Conservation (phyloP, 2,888 invertebrate species). For the Drosophila parthenogenetica region DNA sequence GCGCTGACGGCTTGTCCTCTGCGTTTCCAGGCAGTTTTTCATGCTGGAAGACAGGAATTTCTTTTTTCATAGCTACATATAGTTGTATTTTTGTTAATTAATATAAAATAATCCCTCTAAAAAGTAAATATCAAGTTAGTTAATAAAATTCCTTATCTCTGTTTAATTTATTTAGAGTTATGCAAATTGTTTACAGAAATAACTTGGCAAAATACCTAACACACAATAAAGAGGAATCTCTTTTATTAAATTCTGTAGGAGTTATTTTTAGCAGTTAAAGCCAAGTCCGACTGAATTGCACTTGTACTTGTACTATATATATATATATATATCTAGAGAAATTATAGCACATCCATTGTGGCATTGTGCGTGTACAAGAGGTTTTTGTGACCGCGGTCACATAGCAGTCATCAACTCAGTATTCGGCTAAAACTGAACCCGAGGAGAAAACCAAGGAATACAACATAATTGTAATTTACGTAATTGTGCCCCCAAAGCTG, state of each 20-base stretch:
- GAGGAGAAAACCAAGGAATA: slow-evolving; percentile 56
- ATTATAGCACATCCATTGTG: slow-evolving; percentile 23
- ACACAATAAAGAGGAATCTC: no score
- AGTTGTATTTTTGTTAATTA: no score
- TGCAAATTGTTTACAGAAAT: no score
- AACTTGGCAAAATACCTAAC: no score
- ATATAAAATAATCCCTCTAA: no score
- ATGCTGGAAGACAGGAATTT: not conserved
- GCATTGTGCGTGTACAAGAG: slow-evolving; percentile 11
- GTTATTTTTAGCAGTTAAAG: not conserved
- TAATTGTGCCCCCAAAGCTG: slow-evolving; percentile 70
- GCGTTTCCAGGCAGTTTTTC: not conserved
- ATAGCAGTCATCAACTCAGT: slow-evolving; percentile 51
- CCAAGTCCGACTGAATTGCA: not conserved
- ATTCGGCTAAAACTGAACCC: slow-evolving; percentile 17
- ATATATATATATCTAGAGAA: not conserved
- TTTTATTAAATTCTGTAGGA: not conserved
- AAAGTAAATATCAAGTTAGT: no score
- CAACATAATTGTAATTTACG: slow-evolving; percentile 73
- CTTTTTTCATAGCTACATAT: not conserved
- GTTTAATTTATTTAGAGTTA: no score
- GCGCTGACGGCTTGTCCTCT: not conserved
- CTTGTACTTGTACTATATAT: not conserved
- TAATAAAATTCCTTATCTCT: no score
- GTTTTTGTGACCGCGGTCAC: slow-evolving; percentile 56